phyloP scores from a whole-genome alignment of 2,888 invertebrate species.

The Parnassius smintheus region DNA sequence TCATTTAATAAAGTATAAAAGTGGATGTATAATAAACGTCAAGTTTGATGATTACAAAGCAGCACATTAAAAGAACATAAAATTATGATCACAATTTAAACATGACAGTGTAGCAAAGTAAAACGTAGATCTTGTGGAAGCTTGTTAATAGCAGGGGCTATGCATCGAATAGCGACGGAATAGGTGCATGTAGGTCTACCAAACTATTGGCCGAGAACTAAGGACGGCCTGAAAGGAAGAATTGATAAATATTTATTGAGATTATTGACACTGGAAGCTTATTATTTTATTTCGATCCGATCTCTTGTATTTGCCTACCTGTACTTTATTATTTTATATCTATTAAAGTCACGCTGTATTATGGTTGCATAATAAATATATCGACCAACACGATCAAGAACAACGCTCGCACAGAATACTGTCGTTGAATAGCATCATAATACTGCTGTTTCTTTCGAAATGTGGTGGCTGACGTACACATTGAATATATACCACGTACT shows the following conservation, averaged over 20 bases:
- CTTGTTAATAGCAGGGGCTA: slow-evolving; percentile 29
- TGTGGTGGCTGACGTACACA: too few species aligned
- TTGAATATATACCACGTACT: too few species aligned
- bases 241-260: background rate
- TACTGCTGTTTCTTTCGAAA: too few species aligned
- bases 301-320: too few species aligned
- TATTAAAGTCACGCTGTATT: too few species aligned
- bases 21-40: background rate
- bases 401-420: too few species aligned
- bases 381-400: too few species aligned
- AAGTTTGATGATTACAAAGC: slow-evolving; percentile 17
- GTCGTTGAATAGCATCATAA: too few species aligned
- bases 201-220: background rate
- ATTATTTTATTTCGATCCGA: too few species aligned
- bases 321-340: too few species aligned
- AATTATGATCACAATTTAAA: slow-evolving; percentile 33
- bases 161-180: slow-evolving; percentile 6
- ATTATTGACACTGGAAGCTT: too few species aligned
- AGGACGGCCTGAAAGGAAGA: background rate
- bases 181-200: slow-evolving; percentile 20
- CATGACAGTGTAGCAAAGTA: slow-evolving; percentile 22
- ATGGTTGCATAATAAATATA: too few species aligned
- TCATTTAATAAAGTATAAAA: background rate
- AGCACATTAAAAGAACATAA: slow-evolving; percentile 11
- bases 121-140: slow-evolving; percentile 13